Conservation (phyloP, 2,888 invertebrate species). For the Aphidius colemani region DNA sequence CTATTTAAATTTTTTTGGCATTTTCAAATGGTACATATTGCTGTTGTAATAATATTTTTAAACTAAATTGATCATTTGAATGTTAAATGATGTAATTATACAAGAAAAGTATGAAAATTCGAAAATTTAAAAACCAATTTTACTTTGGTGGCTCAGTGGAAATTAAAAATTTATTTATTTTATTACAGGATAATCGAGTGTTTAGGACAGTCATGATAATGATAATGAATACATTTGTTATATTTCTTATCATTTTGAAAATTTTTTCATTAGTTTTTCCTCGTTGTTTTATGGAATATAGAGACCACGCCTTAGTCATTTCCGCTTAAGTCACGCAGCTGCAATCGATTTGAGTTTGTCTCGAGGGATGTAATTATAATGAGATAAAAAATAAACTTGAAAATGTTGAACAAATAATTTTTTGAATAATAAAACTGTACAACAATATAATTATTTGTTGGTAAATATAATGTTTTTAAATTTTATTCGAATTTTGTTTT, state of each 20-base stretch:
- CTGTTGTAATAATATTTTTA: too few species aligned
- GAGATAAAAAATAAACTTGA: background rate
- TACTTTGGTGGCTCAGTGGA: too few species aligned
- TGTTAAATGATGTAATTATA: too few species aligned
- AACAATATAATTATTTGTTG: background rate
- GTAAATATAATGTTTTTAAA: too few species aligned
- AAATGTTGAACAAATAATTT: background rate
- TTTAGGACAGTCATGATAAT: background rate
- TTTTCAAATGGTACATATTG: too few species aligned
- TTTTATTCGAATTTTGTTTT: too few species aligned
- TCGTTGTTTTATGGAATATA: too few species aligned
- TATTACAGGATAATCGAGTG: background rate
- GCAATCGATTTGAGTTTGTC: background rate
- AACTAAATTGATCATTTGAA: too few species aligned
- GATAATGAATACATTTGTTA: background rate
- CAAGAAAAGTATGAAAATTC: too few species aligned
- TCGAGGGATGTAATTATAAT: background rate
- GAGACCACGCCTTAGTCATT: conserved; percentile 8
- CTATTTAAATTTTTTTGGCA: too few species aligned
- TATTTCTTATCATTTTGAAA: background rate
- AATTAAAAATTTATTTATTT: too few species aligned
- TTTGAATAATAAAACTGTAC: background rate
- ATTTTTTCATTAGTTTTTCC: background rate
- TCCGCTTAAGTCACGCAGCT: conserved; percentile 3
- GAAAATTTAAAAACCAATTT: too few species aligned